phyloP scores from a whole-genome alignment of 2,888 invertebrate species.

The Leucoma salicis region DNA sequence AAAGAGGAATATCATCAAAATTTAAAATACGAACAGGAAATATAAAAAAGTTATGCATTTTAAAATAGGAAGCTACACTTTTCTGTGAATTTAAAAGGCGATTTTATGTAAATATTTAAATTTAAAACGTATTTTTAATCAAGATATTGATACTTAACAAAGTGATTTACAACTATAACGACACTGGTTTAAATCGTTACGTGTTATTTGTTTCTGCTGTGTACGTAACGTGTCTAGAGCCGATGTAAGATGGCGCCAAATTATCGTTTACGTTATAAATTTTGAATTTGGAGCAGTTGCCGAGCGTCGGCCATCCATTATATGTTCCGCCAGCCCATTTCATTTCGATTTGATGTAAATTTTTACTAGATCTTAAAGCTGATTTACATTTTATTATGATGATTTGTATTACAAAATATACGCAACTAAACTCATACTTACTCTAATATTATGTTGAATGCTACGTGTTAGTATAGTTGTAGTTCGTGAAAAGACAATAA shows the following conservation, averaged over 20 bases:
- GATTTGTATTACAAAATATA: no score
- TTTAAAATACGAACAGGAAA: slow-evolving; percentile 8
- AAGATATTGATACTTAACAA: slow-evolving; percentile 10
- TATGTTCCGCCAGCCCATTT: background rate
- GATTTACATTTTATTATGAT: no score
- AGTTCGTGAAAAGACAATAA: no score
- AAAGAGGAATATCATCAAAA: background rate
- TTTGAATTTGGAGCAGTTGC: slow-evolving; percentile 7
- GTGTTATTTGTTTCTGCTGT: slow-evolving; percentile 1
- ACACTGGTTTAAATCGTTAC: slow-evolving; percentile 12
- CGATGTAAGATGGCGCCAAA: slow-evolving; percentile 23
- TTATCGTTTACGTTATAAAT: slow-evolving; percentile 9
- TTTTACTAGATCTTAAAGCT: background rate
- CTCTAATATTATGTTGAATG: no score
- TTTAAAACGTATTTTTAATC: slow-evolving; percentile 1
- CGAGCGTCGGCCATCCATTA: slow-evolving; percentile 1
- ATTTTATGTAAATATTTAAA: slow-evolving; percentile 19
- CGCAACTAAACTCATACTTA: no score
- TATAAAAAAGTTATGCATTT: slow-evolving; percentile 8
- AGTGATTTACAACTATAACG: slow-evolving; percentile 5
- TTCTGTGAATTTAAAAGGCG: slow-evolving; percentile 17
- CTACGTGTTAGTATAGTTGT: no score
- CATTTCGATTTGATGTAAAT: background rate
- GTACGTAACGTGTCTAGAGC: slow-evolving; percentile 9
- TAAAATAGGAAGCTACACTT: background rate